Conservation (phyloP, 2,113 vertebrate species). For the Phycodurus eques region DNA sequence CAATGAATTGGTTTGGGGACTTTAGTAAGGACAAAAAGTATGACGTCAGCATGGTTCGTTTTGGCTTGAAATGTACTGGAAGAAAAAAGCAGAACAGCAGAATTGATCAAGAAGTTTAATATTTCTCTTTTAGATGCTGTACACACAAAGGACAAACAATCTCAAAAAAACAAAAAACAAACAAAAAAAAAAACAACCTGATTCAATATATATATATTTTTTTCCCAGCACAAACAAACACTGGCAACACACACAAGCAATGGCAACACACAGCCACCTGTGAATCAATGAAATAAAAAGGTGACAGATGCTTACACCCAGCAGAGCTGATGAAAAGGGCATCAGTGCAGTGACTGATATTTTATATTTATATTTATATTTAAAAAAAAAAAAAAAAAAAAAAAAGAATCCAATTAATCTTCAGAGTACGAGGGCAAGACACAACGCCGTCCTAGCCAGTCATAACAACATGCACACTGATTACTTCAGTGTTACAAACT, state of each 20-base stretch:
- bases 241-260: constrained; percentile 32
- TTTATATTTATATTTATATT: too few species aligned
- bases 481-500: constrained; percentile 31
- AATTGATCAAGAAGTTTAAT: constrained; percentile 65
- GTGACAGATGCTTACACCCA: constrained; percentile 28
- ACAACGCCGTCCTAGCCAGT: constrained; percentile 8
- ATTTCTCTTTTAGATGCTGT: constrained; percentile 53
- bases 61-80: neutral
- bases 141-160: constrained; percentile 54
- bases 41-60: neutral
- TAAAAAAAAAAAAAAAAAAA: neutral
- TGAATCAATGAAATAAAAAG: constrained; percentile 8
- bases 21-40: neutral
- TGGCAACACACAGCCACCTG: constrained; percentile 30
- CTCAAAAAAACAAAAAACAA: constrained; percentile 26
- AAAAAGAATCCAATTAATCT: constrained; percentile 33
- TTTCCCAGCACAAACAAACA: constrained; percentile 27
- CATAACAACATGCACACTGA: constrained; percentile 13
- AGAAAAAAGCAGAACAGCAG: neutral
- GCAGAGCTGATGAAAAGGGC: constrained; percentile 29
- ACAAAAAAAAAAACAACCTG: constrained; percentile 30
- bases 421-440: constrained; percentile 6
- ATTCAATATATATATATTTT: constrained; percentile 43
- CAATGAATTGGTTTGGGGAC: too few species aligned
- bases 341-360: constrained; percentile 32